Evolutionary conservation across 1,140 invertebrate genomes (phyloP).

Genomic region (Heterodera carotae): DNA sequence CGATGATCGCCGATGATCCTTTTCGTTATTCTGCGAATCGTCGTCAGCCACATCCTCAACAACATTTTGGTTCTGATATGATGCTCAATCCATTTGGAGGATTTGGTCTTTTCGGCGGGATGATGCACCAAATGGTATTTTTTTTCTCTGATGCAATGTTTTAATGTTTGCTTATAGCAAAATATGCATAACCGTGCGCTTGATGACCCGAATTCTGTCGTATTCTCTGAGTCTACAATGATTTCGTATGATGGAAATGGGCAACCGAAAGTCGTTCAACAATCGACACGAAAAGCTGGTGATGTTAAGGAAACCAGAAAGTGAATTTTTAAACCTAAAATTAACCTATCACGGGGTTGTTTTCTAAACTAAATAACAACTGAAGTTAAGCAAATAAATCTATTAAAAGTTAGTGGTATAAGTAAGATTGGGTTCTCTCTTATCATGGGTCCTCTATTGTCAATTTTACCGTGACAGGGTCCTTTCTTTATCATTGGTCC

Average conservation of each 20-base stretch:
- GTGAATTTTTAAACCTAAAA: too few species aligned
- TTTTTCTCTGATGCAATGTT: neutral
- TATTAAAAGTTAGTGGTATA: too few species aligned
- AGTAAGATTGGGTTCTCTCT: too few species aligned
- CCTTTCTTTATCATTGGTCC: too few species aligned
- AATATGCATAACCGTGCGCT: constrained; percentile 43
- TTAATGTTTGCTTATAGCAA: constrained; percentile 23
- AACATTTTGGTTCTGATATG: constrained; percentile 10
- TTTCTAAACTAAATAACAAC: too few species aligned
- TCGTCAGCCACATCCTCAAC: constrained; percentile 10
- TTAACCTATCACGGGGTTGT: too few species aligned
- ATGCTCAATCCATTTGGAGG: constrained; percentile 57
- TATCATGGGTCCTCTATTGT: too few species aligned
- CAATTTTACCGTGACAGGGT: too few species aligned
- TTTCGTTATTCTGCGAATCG: neutral
- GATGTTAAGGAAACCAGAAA: constrained; percentile 60
- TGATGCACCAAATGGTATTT: constrained; percentile 52
- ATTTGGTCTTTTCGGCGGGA: constrained; percentile 49
- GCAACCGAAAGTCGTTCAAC: constrained; percentile 50
- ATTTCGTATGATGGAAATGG: constrained; percentile 56
- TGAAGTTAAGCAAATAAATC: too few species aligned
- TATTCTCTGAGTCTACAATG: constrained; percentile 60
- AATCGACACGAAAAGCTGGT: constrained; percentile 57
- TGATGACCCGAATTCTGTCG: constrained; percentile 57
- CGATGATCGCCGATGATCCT: constrained; percentile 42